These are phyloP conservation scores for Pipra filicauda DNA, from an alignment of 2,113 vertebrate species.

Conservation along the genomic window DNA sequence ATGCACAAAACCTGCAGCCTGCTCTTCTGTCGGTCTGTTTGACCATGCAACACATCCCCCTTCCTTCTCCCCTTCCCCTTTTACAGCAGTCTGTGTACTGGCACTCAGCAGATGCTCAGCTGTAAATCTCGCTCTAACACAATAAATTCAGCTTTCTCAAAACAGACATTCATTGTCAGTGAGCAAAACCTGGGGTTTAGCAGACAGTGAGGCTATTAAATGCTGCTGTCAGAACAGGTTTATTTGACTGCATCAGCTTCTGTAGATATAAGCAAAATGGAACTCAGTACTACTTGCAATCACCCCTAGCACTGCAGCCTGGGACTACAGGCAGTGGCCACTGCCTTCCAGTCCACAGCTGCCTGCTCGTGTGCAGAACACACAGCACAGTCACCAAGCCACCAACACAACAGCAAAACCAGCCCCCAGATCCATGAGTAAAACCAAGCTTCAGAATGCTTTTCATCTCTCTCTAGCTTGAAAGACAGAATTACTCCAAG, in stretches of 20 bases:
- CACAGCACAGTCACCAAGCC: neutral
- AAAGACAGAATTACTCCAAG: neutral
- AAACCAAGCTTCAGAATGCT: neutral
- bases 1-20: neutral
- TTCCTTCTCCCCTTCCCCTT: neutral
- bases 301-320: neutral
- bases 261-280: neutral
- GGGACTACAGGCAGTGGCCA: neutral
- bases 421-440: fast-evolving
- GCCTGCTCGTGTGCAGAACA: neutral
- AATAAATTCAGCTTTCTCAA: constrained; percentile 59
- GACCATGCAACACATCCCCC: neutral
- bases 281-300: neutral
- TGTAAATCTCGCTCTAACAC: constrained; percentile 44
- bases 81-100: neutral
- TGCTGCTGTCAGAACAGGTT: constrained; percentile 62
- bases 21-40: neutral
- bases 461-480: neutral
- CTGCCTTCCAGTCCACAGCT: neutral
- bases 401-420: neutral
- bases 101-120: neutral
- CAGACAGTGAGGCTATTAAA: constrained; percentile 62
- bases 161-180: constrained; percentile 33
- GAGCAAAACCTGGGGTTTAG: neutral
- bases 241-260: constrained; percentile 55